Evolutionary conservation across 2,113 vertebrate genomes (phyloP).

Genomic region (Ptilorrhoa leucosticta): DNA sequence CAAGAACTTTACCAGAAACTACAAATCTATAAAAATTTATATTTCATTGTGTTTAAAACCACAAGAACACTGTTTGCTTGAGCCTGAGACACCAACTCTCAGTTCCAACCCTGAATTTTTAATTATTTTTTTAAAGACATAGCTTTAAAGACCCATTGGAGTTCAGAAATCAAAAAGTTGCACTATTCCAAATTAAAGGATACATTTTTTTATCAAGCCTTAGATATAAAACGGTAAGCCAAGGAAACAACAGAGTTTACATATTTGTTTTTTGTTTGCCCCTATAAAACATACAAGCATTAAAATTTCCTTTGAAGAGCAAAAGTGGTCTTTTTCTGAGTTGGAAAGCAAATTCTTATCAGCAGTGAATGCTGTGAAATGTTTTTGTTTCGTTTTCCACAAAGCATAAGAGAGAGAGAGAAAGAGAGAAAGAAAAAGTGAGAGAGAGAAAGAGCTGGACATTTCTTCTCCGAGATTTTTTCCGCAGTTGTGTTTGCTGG

Average conservation of each 20-base stretch:
- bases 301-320: slow-evolving; percentile 79
- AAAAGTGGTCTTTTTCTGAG: slow-evolving; percentile 83
- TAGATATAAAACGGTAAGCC: slow-evolving; percentile 79
- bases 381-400: slow-evolving; percentile 78
- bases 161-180: slow-evolving; percentile 73
- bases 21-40: slow-evolving; percentile 74
- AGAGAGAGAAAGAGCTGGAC: slow-evolving; percentile 71
- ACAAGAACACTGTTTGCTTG: slow-evolving; percentile 75
- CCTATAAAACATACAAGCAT: slow-evolving; percentile 77
- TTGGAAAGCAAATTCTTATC: slow-evolving; percentile 83
- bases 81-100: slow-evolving; percentile 76
- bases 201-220: slow-evolving; percentile 68
- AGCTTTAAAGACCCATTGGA: slow-evolving; percentile 71
- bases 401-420: slow-evolving; percentile 74
- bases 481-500: slow-evolving; percentile 66
- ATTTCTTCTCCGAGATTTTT: slow-evolving; percentile 57
- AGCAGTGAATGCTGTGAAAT: slow-evolving; percentile 73
- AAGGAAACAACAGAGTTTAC: slow-evolving; percentile 73
- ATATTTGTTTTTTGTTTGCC: slow-evolving; percentile 66
- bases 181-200: slow-evolving; percentile 70
- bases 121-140: slow-evolving; percentile 65
- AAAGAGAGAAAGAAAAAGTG: slow-evolving; percentile 67
- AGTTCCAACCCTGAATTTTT: slow-evolving; percentile 76
- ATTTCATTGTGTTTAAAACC: slow-evolving; percentile 68
- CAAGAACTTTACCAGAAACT: slow-evolving; percentile 73